Conservation (phyloP, 1,140 invertebrate species). For the Cecropterus lyciades region DNA sequence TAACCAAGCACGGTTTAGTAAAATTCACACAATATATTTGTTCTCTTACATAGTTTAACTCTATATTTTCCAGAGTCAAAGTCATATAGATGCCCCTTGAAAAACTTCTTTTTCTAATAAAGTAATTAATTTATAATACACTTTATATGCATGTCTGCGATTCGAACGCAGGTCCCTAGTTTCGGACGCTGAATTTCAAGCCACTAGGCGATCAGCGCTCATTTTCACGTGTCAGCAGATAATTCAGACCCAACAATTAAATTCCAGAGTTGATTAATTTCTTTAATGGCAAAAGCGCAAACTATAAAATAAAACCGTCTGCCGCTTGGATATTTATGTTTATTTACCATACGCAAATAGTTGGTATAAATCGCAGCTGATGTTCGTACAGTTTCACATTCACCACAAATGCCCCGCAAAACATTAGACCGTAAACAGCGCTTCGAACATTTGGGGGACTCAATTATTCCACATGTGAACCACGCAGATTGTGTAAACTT, state of each 20-base stretch:
- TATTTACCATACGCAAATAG: slow-evolving; percentile 32
- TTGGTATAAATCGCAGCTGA: slow-evolving; percentile 31
- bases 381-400: slow-evolving; percentile 31
- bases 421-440: slow-evolving; percentile 36
- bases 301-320: slow-evolving; percentile 16
- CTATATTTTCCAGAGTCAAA: no score
- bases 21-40: no score
- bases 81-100: no score
- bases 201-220: no score
- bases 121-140: no score
- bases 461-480: slow-evolving; percentile 35
- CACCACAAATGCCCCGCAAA: slow-evolving; percentile 33
- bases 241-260: slow-evolving; percentile 9
- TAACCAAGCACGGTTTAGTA: no score
- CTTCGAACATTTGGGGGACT: slow-evolving; percentile 34
- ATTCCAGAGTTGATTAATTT: slow-evolving; percentile 19
- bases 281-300: slow-evolving; percentile 6
- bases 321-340: slow-evolving; percentile 16
- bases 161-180: no score
- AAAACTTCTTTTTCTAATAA: no score
- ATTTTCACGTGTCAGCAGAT: no score
- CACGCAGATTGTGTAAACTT: slow-evolving; percentile 25
- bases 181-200: no score
- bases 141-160: no score
- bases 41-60: no score